Base-by-base conservation (phyloP, 2,113 vertebrate species). In the Pomatorhinus ruficollis region DNA sequence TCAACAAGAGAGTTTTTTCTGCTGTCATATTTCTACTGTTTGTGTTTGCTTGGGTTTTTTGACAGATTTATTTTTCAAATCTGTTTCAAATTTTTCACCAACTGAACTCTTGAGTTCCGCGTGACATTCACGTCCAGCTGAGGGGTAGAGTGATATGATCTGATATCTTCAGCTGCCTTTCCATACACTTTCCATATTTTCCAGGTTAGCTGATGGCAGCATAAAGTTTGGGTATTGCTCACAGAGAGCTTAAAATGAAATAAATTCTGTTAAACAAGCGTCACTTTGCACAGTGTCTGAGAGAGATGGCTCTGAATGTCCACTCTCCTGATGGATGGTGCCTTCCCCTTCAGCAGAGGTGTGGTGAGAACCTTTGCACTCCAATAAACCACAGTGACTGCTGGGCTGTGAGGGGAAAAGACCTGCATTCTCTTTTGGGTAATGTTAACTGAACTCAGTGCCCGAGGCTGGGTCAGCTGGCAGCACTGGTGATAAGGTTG, bases 311-410 rank as follows among this genome's bases (percentile, higher is more conserved):
- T 71, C 53, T 39, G 39, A 42, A 25, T 50, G 30, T 23, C 25
- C 1, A 1, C 10, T 47, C 15, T 57, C 10, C n/a, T 65, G 24
- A 25, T 68, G 23, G 23, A 44, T 80, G 24, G 15, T 81, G 31
- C 15, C 24, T 56, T 44, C 57, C 64, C 1, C 21, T 52, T 15
- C 7, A 10, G 27, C 1, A 25, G 12, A 47, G 20, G 20, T 3
- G 1, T 31, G 37, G n/a, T 27, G 33, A 87, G 25, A 87, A 15
- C 15, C 13, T 74, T 35, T 30, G 14, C 0, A 0, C n/a, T 83
- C 17, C 15, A 33, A 20, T 16, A 27, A 61, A 78, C 15, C 1
- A 0, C 11, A n/a, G 42, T 27, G 33, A 8, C 49, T 76, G 31
- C 33, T 59, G 54, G 17, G 16, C 60, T 59, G 5, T 16, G 31